Evolutionary conservation across 2,888 invertebrate species (phyloP).

Genomic region (Acronicta psi): DNA sequence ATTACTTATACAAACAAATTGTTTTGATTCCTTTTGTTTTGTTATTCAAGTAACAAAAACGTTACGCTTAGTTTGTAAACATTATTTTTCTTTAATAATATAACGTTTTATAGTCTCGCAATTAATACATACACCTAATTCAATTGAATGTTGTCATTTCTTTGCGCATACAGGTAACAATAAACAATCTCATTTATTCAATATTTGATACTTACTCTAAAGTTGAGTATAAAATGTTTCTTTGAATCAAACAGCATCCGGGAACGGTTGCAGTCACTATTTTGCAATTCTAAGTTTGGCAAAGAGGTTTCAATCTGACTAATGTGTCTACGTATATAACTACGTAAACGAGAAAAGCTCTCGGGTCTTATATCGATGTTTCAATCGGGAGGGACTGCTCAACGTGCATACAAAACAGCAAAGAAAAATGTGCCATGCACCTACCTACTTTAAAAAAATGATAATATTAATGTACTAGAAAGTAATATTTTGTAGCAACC

Average conservation of each 20-base stretch:
- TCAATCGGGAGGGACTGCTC: constrained; percentile 41
- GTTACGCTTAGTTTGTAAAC: too few species aligned
- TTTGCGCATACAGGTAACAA: too few species aligned
- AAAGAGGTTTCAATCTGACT: constrained; percentile 85
- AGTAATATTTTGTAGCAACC: constrained; percentile 11
- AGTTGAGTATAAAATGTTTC: constrained; percentile 67
- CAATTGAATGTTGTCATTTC: too few species aligned
- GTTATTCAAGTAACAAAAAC: background rate
- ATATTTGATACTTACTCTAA: constrained; percentile 54
- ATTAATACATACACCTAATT: too few species aligned
- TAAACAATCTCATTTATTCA: constrained; percentile 2
- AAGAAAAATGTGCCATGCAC: constrained; percentile 7
- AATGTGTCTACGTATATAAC: constrained; percentile 77
- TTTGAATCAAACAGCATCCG: constrained; percentile 78
- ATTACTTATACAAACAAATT: background rate
- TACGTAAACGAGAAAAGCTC: constrained; percentile 53
- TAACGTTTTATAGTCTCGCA: too few species aligned
- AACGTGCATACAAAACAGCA: constrained; percentile 27
- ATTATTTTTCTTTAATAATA: too few species aligned
- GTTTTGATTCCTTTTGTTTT: background rate
- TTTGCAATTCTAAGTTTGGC: constrained; percentile 85
- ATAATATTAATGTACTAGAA: constrained; percentile 16
- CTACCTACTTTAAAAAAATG: background rate
- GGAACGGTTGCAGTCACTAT: constrained; percentile 78
- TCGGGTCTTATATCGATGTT: constrained; percentile 53